Evolutionary conservation across 1,140 invertebrate species (phyloP).

Genomic region (Drosophila tropicalis): DNA sequence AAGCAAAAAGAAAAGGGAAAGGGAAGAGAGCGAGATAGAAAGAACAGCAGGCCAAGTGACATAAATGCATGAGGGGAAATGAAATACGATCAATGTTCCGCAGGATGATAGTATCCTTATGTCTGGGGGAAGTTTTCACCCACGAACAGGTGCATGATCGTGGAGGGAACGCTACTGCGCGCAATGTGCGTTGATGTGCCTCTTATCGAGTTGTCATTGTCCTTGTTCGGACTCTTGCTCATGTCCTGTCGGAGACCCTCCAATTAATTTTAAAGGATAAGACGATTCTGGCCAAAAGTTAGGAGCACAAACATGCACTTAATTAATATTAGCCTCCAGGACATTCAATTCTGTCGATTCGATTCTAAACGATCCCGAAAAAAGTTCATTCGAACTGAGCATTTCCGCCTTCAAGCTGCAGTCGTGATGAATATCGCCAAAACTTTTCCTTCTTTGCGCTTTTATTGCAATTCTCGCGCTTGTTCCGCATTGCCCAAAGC

Average conservation of each 20-base stretch:
- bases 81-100: constrained; percentile 50
- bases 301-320: constrained; percentile 66
- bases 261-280: constrained; percentile 70
- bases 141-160: constrained; percentile 74
- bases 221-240: constrained; percentile 43
- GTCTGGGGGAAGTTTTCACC: constrained; percentile 49
- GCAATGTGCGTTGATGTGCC: constrained; percentile 70
- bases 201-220: constrained; percentile 81
- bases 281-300: background rate
- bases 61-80: constrained; percentile 43
- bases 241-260: constrained; percentile 17
- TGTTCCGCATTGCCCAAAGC: constrained; percentile 45
- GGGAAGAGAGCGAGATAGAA: constrained; percentile 22
- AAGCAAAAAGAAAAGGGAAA: background rate
- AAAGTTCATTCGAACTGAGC: background rate
- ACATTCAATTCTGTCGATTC: constrained; percentile 37
- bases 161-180: constrained; percentile 44
- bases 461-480: constrained; percentile 54
- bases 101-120: constrained; percentile 15
- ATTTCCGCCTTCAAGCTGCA: constrained; percentile 60
- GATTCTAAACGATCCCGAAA: too few species aligned
- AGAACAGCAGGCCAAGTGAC: constrained; percentile 49
- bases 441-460: background rate
- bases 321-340: constrained; percentile 72
- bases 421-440: constrained; percentile 56